These are phyloP conservation scores for Ridgeia piscesae DNA, from an alignment of 1,140 invertebrate genomes.

Conservation along the genomic window DNA sequence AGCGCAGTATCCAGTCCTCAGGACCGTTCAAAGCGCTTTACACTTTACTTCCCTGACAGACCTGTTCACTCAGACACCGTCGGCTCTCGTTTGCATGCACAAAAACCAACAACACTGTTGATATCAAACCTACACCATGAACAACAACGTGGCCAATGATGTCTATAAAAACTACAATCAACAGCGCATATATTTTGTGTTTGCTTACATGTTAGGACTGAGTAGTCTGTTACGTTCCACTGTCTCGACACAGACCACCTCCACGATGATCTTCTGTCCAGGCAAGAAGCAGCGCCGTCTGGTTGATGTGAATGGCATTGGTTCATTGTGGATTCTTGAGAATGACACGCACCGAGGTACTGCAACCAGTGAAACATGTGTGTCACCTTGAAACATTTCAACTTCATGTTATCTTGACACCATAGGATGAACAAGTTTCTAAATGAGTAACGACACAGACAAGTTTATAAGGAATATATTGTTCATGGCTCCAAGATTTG, in stretches of 20 bases:
- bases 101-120: no score
- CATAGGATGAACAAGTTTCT: no score
- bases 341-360: slow-evolving; percentile 62
- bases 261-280: slow-evolving; percentile 70
- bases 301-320: slow-evolving; percentile 72
- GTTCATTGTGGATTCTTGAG: slow-evolving; percentile 67
- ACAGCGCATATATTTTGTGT: background rate
- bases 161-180: background rate
- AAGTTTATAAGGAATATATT: no score
- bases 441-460: no score
- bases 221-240: slow-evolving; percentile 71
- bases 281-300: slow-evolving; percentile 77
- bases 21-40: no score
- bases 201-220: slow-evolving; percentile 73
- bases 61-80: no score
- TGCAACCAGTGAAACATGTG: background rate
- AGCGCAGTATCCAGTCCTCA: no score
- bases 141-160: background rate
- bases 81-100: no score
- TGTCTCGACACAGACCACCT: slow-evolving; percentile 72
- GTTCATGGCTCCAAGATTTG: no score
- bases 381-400: background rate
- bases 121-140: no score
- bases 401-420: no score
- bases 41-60: no score